These are phyloP conservation scores for Morone chrysops DNA, from an alignment of 2,113 vertebrate genomes.

Conservation along the genomic window DNA sequence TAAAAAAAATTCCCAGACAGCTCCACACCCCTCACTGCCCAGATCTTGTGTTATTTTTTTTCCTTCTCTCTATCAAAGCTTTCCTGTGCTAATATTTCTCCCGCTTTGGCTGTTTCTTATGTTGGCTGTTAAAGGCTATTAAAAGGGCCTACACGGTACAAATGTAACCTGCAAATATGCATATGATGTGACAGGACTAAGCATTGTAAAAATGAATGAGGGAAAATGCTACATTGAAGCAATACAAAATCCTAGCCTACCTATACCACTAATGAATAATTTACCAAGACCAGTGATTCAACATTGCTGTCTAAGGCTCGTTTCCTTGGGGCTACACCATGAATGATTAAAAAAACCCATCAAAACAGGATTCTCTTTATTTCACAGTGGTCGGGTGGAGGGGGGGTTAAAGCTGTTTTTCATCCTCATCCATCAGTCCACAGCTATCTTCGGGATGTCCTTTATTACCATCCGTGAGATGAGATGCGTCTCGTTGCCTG, in stretches of 20 bases:
- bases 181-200: conserved; percentile 24
- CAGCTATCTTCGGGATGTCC: conserved; percentile 47
- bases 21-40: conserved; percentile 29
- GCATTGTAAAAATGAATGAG: conserved; percentile 40
- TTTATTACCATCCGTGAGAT: conserved; percentile 53
- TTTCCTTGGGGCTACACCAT: conserved; percentile 72
- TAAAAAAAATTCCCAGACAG: conserved; percentile 2
- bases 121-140: conserved; percentile 39
- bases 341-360: conserved; percentile 67
- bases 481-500: conserved; percentile 43
- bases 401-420: conserved; percentile 57
- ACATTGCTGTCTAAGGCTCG: conserved; percentile 72
- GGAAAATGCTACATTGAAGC: conserved; percentile 70
- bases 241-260: conserved; percentile 64
- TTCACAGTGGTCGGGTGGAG: conserved; percentile 64
- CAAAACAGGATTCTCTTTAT: conserved; percentile 44
- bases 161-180: conserved; percentile 48
- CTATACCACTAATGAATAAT: conserved; percentile 72
- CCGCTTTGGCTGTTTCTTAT: conserved; percentile 40
- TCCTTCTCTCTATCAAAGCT: conserved; percentile 14
- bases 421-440: conserved; percentile 66
- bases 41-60: conserved; percentile 16
- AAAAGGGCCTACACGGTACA: conserved; percentile 48
- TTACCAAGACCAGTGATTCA: conserved; percentile 75
- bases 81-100: not conserved